Evolutionary conservation across 2,113 vertebrate species (phyloP).

Genomic region (Australoheros scitulus): DNA sequence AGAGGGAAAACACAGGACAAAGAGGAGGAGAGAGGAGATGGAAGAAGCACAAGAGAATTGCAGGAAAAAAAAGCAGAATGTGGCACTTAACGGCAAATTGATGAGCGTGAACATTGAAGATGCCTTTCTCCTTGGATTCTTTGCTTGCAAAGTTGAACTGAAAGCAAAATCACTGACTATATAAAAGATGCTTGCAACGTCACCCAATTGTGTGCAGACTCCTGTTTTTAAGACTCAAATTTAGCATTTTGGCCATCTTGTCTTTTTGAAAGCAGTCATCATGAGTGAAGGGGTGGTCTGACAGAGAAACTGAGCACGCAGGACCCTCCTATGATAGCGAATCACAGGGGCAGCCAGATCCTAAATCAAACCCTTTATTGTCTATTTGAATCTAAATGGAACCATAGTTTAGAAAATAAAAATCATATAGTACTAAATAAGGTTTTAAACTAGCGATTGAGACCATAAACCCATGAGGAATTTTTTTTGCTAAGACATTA

Average conservation of each 20-base stretch:
- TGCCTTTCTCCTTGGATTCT: background rate
- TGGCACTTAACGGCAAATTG: background rate
- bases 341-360: background rate
- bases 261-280: too few species aligned
- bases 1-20: background rate
- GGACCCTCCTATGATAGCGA: background rate
- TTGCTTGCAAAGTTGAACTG: background rate
- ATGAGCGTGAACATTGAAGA: background rate
- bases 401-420: too few species aligned
- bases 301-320: fast-evolving
- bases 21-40: background rate
- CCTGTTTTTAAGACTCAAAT: background rate
- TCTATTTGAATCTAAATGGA: background rate
- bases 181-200: background rate
- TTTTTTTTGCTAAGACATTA: background rate
- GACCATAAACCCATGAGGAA: fast-evolving
- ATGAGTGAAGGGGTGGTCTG: too few species aligned
- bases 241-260: fast-evolving
- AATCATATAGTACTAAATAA: background rate
- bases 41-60: background rate
- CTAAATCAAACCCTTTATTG: background rate
- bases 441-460: fast-evolving
- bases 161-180: background rate
- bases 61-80: background rate
- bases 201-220: background rate